Base-by-base conservation (phyloP, 2,888 invertebrate species). In the Amiota communis region DNA sequence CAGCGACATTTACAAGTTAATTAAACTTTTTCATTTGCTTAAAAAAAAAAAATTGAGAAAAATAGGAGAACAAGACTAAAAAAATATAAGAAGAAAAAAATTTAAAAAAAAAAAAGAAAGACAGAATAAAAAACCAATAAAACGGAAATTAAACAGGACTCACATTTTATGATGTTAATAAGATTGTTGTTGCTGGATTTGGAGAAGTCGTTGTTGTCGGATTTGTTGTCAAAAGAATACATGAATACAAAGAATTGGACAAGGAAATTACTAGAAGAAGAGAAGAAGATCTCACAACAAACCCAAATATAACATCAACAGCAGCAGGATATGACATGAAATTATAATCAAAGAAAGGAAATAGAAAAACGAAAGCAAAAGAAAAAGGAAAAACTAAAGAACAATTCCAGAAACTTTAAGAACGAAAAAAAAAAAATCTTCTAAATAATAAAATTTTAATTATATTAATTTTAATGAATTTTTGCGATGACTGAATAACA, bases 241-340 rank as follows among this genome's bases (percentile, higher is more conserved):
- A n/a, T n/a, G 23, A 59, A 20, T n/a, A 11, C 17, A 59, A 59
- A 59, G 23, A 59, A 59, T 17, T 59, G 59, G 59, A 59, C 17
- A 8, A 59, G 59, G 17, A 59, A 59, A 59, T 59, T 59, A 59
- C 36, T 36, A 36, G 36, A 36, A 36, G 36, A 2, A 36, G 8
- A 36, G 6, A 6, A 36, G 36, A 36, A 36, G 36, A 36, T 4
- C 4, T 6, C 36, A 2, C 36, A 36, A 36, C 36, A 6, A 36
- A 36, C 36, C 36, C 6, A 2, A 36, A 36, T 36, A 36, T 36
- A 36, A 36, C 36, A 36, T 36, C 36, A 36, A 36, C 36, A 36
- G 36, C 36, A 36, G 36, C 36, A 36, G 36, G 36, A 36, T 36
- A 36, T 36, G 4, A 6, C 36, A 4, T 36, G 36, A 6, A 6